Base-by-base conservation (phyloP, 2,797 vertebrate genomes). In the Varecia variegata region DNA sequence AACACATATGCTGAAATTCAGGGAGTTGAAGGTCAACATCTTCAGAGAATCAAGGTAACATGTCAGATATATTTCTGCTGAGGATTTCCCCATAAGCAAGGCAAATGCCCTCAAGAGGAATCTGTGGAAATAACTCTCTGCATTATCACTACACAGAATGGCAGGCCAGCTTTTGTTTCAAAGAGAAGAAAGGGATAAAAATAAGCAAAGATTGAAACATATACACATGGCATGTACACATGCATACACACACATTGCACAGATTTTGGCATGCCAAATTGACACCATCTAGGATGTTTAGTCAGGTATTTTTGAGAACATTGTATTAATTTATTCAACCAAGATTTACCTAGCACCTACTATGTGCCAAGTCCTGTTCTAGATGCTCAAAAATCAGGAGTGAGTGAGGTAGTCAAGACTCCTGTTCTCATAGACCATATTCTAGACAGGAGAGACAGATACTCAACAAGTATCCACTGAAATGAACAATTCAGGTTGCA, bases 1-100 rank as follows among this genome's bases (percentile, higher is more conserved):
- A 94, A 83, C 18, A n/a, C 96, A 85, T 52, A 93, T 80, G 52
- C 30, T 12, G 67, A 93, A 96, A 94, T 68, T 83, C 84, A 73
- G n/a, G 35, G 73, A 94, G 68, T 5, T 96, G 85, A 94, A 97
- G 90, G 93, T 88, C 73, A 94, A 0, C 20, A 35, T 97, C 93
- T 96, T 96, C 47, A 84, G 58, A 58, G 85, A 96, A 87, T 86
- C 70, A 65, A 88, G 84, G 54, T 87, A 68, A 73, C 18, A 50
- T 4, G 50, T 7, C 68, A 80, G 56, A 82, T 58, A 88, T 68
- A 92, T 35, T 54, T 35, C 18, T 43, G 58, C 35, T 83, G 73
- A 95, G 52, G 56, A 92, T 80, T 81, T 90, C 45, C 38, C 3
- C 4, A 47, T 10, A 80, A 43, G 86, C 68, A 79, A 84, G 73